A percentile compares a stretch with the other conserved stretches of the same genome.
Conservation (phyloP, 1,140 invertebrate genomes). For the Brachionus calyciflorus region DNA sequence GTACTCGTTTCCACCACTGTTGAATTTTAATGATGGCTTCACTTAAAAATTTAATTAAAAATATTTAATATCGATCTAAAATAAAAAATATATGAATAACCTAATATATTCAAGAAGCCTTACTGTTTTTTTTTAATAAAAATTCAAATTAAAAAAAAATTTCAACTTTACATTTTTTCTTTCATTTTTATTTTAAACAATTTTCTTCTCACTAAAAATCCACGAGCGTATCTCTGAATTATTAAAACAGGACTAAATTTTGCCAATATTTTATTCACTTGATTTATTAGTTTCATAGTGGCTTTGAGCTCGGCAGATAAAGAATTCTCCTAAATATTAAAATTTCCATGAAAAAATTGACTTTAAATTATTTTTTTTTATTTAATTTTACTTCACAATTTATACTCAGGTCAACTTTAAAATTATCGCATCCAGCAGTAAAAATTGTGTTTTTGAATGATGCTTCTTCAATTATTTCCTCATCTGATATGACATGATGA, state of each 20-base stretch:
- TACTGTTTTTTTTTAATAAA: not conserved
- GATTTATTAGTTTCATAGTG: slow-evolving; percentile 31
- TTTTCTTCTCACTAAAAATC: slow-evolving; percentile 49
- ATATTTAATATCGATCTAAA: not conserved
- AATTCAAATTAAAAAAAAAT: not conserved
- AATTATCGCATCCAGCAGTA: slow-evolving; percentile 49
- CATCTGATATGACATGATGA: slow-evolving; percentile 57
- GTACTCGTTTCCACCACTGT: not conserved
- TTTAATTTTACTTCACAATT: slow-evolving; percentile 12
- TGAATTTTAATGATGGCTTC: slow-evolving; percentile 10
- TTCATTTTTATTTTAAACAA: not conserved
- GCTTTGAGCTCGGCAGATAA: slow-evolving; percentile 49
- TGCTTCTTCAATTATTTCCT: slow-evolving; percentile 61
- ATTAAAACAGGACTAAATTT: slow-evolving; percentile 58
- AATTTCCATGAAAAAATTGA: slow-evolving; percentile 23
- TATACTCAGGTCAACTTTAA: slow-evolving; percentile 3
- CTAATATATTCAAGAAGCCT: not conserved
- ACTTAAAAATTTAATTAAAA: not conserved
- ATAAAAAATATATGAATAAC: not conserved
- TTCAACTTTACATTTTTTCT: not conserved
- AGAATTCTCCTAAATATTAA: slow-evolving; percentile 48
- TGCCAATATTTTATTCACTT: slow-evolving; percentile 53
- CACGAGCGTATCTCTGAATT: slow-evolving; percentile 54
- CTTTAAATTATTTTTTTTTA: not conserved
- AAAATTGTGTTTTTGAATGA: slow-evolving; percentile 54